These are phyloP conservation scores for Sakesphorus luctuosus DNA, from an alignment of 2,113 vertebrate species.

Conservation along the genomic window DNA sequence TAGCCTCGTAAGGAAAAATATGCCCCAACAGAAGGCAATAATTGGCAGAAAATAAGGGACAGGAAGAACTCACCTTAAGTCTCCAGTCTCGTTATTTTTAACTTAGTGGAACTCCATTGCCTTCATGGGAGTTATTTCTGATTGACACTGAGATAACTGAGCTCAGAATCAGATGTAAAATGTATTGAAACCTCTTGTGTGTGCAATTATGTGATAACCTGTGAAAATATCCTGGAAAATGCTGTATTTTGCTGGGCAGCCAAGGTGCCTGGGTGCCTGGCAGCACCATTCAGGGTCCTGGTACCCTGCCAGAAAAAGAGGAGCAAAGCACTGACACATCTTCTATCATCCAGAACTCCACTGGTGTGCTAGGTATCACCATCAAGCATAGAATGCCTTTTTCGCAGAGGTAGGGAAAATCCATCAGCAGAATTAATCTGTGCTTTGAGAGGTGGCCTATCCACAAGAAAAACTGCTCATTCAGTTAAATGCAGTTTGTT, in stretches of 20 bases:
- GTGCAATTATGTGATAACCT: background rate
- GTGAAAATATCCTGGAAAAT: fast-evolving
- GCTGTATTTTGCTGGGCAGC: background rate
- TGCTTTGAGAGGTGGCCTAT: constrained; percentile 14
- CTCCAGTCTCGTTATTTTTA: background rate
- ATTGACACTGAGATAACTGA: background rate
- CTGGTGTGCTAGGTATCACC: background rate
- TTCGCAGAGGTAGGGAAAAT: constrained; percentile 52
- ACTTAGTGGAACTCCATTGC: background rate
- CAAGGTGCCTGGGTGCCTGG: background rate
- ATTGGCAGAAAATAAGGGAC: constrained; percentile 16
- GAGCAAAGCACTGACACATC: background rate
- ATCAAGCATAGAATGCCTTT: background rate
- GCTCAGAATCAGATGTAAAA: background rate
- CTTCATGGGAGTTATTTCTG: background rate
- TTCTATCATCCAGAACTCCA: background rate
- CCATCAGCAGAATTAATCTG: constrained; percentile 49
- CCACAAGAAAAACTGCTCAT: background rate
- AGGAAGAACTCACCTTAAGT: background rate
- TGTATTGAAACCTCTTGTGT: background rate
- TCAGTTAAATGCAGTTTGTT: background rate
- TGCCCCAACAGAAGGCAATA: background rate
- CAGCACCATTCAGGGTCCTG: background rate
- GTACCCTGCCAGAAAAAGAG: background rate
- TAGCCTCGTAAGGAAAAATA: constrained; percentile 39